Evolutionary conservation across 2,888 invertebrate genomes (phyloP), one percentile per base, ranked within the genome.

Genomic region (Trichogramma dendrolimi): DNA sequence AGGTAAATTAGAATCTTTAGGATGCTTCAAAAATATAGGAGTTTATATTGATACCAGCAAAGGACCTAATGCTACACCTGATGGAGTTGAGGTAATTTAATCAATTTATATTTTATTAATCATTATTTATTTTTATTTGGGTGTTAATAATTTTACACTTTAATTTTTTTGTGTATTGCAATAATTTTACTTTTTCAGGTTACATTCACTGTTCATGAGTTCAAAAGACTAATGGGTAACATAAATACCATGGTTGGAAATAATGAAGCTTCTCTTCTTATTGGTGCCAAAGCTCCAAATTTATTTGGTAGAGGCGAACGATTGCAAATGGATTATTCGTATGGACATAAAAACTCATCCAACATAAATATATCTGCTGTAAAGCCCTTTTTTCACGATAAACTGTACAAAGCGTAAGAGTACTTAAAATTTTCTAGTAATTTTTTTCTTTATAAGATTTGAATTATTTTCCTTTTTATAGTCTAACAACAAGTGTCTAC

Each of bases 161-260:
- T 56, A 53, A 40, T 48, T 53, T 40, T 51, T 38, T 54, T 44
- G 41, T 54, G 40, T 53, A 27, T 27, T 27, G 42, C n/a, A 27
- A 49, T 39, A 14, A 54, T 41, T 8, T 55, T n/a, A 38, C 42
- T 1, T 52, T 52, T 63, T 54, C 75, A 92, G 86, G 88, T 96
- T 46, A 92, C 92, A 27, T 95, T 95, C 75, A 87, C 88, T 68
- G 96, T 96, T 48, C 84, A 85, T 59, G 97, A 98, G 80, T 77
- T 89, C 68, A 88, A 89, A 11, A 82, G 92, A n/a, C 76, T 95
- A 38, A 87, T 89, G 58, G 96, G 95, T 14, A 91, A 91, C 0
- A 84, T 95, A 46, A 92, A 89, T 73, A 94, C 95, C 0, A 86
- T 90, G 68, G 88, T 96, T 64, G 94, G 94, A 39, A 92, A 94